phyloP scores from a whole-genome alignment of 2,113 vertebrate genomes.

The Phalacrocorax aristotelis region DNA sequence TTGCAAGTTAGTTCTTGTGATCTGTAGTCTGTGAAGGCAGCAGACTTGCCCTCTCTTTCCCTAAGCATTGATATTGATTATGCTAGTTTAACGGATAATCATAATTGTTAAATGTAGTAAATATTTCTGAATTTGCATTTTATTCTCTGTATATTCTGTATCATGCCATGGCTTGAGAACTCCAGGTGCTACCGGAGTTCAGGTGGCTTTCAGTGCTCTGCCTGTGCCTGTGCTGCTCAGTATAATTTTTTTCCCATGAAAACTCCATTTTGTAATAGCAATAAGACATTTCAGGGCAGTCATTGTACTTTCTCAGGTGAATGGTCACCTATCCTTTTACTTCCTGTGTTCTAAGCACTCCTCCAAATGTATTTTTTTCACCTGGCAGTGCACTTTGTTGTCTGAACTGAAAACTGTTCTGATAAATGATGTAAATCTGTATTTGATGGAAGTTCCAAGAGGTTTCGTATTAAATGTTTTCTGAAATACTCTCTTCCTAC shows the following conservation, averaged over 20 bases:
- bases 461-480: conserved; percentile 67
- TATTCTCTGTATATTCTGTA: conserved; percentile 54
- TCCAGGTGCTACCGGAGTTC: not conserved
- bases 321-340: conserved; percentile 28
- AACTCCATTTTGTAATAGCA: conserved; percentile 61
- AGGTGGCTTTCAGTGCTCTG: conserved; percentile 50
- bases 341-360: not conserved
- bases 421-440: conserved; percentile 60
- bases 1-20: conserved; percentile 47
- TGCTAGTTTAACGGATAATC: conserved; percentile 45
- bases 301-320: conserved; percentile 58
- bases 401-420: conserved; percentile 55
- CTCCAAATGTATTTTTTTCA: conserved; percentile 56
- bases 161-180: conserved; percentile 44
- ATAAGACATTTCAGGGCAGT: conserved; percentile 66
- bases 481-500: conserved; percentile 59
- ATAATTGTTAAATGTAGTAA: conserved; percentile 56
- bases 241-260: conserved; percentile 29
- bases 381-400: conserved; percentile 42
- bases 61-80: conserved; percentile 44
- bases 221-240: conserved; percentile 39
- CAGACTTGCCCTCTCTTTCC: conserved; percentile 23
- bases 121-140: conserved; percentile 57
- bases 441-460: conserved; percentile 58
- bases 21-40: conserved; percentile 49